Conservation (phyloP, 2,797 vertebrate species). For the Carduelis carduelis region DNA sequence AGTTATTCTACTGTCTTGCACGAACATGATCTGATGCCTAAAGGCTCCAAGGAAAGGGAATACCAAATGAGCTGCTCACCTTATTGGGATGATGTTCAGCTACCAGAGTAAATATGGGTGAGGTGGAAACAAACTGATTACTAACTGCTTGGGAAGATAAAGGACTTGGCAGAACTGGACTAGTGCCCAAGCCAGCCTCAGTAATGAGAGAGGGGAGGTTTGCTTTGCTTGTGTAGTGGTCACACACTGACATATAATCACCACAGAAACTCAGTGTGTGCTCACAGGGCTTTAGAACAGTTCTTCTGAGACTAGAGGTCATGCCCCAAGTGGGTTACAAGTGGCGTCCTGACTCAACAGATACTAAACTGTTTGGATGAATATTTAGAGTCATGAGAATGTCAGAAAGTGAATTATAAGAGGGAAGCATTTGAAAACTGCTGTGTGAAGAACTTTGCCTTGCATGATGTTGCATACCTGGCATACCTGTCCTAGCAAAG, state of each 20-base stretch:
- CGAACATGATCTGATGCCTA: conserved; percentile 31
- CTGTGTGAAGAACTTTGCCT: conserved; percentile 1
- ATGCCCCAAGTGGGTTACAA: conserved; percentile 20
- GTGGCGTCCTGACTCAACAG: conserved; percentile 53
- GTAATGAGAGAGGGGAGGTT: conserved; percentile 38
- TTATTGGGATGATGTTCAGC: conserved; percentile 23
- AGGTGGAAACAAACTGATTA: conserved; percentile 48
- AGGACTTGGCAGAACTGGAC: conserved; percentile 30
- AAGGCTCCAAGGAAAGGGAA: conserved; percentile 9
- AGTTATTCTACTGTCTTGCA: conserved; percentile 5
- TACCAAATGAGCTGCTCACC: conserved; percentile 20
- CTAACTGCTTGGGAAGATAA: conserved; percentile 47
- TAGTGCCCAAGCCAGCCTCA: background rate
- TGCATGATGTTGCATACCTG: conserved; percentile 14
- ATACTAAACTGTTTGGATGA: conserved; percentile 29
- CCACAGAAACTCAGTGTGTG: conserved; percentile 27
- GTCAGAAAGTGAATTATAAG: conserved; percentile 33
- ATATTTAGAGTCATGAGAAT: conserved; percentile 32
- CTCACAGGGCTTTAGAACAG: background rate
- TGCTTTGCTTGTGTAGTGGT: conserved; percentile 47
- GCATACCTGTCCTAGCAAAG: conserved; percentile 32
- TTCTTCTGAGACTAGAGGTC: conserved; percentile 22
- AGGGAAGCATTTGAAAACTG: conserved; percentile 22
- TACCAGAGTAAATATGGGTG: conserved; percentile 31
- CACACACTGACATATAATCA: conserved; percentile 20